phyloP scores from a whole-genome alignment of 2,113 vertebrate genomes.

The Cacatua alba region DNA sequence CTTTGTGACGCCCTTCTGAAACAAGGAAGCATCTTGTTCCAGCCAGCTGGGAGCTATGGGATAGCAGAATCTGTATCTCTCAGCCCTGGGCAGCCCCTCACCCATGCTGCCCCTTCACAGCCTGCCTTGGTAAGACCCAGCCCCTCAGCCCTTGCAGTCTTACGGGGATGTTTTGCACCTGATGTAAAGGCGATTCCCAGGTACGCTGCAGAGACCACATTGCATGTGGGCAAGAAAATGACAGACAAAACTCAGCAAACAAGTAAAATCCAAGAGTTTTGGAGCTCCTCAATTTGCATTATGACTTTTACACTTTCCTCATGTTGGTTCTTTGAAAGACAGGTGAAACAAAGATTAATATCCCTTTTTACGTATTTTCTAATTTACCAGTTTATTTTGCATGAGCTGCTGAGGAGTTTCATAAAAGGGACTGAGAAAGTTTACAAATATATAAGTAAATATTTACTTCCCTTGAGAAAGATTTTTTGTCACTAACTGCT shows the following conservation, averaged over 20 bases:
- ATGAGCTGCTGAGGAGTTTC: not conserved
- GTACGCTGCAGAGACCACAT: not conserved
- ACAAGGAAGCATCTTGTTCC: fast-evolving
- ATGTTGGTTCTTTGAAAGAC: not conserved
- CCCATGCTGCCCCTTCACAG: not conserved
- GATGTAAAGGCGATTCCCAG: fast-evolving
- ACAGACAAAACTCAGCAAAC: not conserved
- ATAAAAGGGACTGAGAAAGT: not conserved
- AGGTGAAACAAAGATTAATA: not conserved
- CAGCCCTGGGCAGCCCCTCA: not conserved
- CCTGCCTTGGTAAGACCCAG: not conserved
- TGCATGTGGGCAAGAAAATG: not conserved
- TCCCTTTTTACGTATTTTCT: not conserved
- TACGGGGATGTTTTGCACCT: not conserved
- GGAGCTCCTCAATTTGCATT: not conserved
- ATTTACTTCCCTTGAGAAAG: slow-evolving; percentile 20
- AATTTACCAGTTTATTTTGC: not conserved
- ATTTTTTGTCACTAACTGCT: slow-evolving; percentile 20
- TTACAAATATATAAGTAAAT: slow-evolving; percentile 39
- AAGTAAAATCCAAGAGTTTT: not conserved
- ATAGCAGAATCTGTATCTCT: not conserved
- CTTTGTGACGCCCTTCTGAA: not conserved
- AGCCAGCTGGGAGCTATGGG: not conserved
- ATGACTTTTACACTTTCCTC: not conserved
- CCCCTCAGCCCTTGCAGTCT: not conserved